Evolutionary conservation across 2,888 invertebrate species (phyloP), one percentile per base, ranked within the genome.

Genomic region (Ctena decussata): DNA sequence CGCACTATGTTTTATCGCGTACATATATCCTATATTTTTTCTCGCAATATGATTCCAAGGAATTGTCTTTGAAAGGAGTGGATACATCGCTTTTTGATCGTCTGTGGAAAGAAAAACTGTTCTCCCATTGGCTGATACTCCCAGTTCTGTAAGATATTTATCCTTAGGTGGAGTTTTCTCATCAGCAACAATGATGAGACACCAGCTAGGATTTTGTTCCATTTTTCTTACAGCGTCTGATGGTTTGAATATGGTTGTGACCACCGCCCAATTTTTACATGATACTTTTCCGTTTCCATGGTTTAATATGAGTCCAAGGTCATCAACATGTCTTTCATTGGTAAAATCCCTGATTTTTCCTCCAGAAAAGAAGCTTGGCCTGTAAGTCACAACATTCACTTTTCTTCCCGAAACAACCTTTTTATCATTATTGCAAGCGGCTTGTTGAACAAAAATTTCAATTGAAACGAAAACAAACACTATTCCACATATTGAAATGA

Each of bases 21-120:
- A 83, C 49, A 83, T 75, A 44, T 79, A 84, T 77, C 84, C 84
- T 21, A 84, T 76, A 72, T 84, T 84, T 30, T 84, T 84, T 24
- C 84, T 57, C 1, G 72, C 73, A 39, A 80, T 77, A 39, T 70
- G 41, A 32, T 72, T 76, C 30, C 60, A 37, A 15, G 84, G 80
- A 32, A 84, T 73, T 18, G 35, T 15, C 0, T 73, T 44, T 37
- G 80, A 65, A 37, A 84, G 49, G 21, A 72, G 37, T 6, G 80
- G 73, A 35, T 46, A 69, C 8, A 80, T 24, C 0, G 24, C 37
- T 15, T 74, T 30, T 49, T 80, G 80, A 21, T 80, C 80, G 11
- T 60, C 37, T 21, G 57, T 12, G 0, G 73, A 65, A 1, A 80
- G 73, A 53, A 69, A 80, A 12, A 80, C 30, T 6, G 46, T 41